A percentile compares a stretch with the other conserved stretches of the same genome.
phyloP scores from a whole-genome alignment of 2,113 vertebrate genomes.

The Channa maculata region DNA sequence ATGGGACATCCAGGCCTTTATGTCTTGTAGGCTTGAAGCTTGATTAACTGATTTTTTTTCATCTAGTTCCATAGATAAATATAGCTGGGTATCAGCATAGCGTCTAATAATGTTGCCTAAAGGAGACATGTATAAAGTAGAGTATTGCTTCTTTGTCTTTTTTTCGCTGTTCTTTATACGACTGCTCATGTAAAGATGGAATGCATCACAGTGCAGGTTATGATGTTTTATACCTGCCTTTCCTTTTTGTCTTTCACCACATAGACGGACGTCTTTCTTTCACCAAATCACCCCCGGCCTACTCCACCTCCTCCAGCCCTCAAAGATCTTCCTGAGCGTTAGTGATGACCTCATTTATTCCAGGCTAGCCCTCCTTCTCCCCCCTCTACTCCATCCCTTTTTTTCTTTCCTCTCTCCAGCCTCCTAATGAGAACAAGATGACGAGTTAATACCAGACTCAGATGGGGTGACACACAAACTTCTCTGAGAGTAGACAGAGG shows the following conservation, averaged over 20 bases:
- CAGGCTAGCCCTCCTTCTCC: slow-evolving; percentile 38
- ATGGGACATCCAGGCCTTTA: too few species aligned
- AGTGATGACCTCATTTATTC: slow-evolving; percentile 77
- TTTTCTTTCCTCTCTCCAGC: slow-evolving; percentile 45
- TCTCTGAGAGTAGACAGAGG: slow-evolving; percentile 1
- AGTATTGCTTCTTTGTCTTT: too few species aligned
- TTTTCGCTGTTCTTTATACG: too few species aligned
- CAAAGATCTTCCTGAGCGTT: slow-evolving; percentile 34
- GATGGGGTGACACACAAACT: slow-evolving; percentile 43
- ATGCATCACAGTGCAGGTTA: too few species aligned
- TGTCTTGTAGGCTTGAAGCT: too few species aligned
- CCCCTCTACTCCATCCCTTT: slow-evolving; percentile 5
- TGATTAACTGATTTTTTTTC: too few species aligned
- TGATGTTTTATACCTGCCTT: too few species aligned
- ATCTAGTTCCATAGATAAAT: too few species aligned
- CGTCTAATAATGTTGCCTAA: too few species aligned
- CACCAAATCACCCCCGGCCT: slow-evolving; percentile 5
- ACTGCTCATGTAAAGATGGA: too few species aligned
- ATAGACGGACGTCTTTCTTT: neutral
- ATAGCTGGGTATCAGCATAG: too few species aligned
- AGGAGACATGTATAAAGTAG: too few species aligned
- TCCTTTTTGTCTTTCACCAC: neutral
- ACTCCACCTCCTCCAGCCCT: slow-evolving; percentile 20
- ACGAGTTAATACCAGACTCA: slow-evolving; percentile 40
- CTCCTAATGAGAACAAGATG: slow-evolving; percentile 78